Conservation (phyloP, 2,113 vertebrate genomes). For the Prietella phreatophila region DNA sequence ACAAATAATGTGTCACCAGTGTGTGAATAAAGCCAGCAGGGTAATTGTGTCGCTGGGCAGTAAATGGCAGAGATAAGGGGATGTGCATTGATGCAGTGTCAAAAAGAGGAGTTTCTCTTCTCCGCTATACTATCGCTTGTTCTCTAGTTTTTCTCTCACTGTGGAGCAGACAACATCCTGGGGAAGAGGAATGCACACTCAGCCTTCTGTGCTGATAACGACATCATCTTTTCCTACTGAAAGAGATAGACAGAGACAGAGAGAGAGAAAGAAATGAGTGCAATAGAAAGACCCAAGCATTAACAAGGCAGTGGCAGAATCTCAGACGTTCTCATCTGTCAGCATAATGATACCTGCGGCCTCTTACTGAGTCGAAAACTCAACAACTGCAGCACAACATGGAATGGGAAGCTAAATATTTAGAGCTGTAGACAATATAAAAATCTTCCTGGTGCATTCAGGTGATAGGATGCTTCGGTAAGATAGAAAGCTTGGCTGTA, state of each 20-base stretch:
- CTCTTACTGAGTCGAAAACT: slow-evolving; percentile 2
- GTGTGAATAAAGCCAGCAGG: slow-evolving; percentile 76
- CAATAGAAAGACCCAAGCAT: slow-evolving; percentile 45
- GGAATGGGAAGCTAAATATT: background rate
- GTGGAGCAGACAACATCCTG: slow-evolving; percentile 57
- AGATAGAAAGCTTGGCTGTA: background rate
- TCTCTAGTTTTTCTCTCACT: slow-evolving; percentile 40
- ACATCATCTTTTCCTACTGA: slow-evolving; percentile 64
- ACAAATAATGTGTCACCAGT: slow-evolving; percentile 78
- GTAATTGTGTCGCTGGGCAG: slow-evolving; percentile 78
- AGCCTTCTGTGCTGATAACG: slow-evolving; percentile 66
- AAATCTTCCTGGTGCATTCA: background rate
- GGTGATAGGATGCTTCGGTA: background rate
- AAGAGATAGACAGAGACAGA: slow-evolving; percentile 43
- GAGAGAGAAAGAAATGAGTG: slow-evolving; percentile 18
- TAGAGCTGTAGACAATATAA: background rate
- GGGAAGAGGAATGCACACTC: slow-evolving; percentile 66
- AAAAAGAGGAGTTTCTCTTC: slow-evolving; percentile 62
- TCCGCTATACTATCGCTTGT: slow-evolving; percentile 47
- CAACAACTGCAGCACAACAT: slow-evolving; percentile 3
- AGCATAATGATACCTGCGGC: slow-evolving; percentile 36
- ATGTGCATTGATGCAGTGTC: slow-evolving; percentile 61
- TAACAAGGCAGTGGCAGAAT: slow-evolving; percentile 55
- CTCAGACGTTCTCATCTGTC: slow-evolving; percentile 39
- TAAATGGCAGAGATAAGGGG: slow-evolving; percentile 77